Evolutionary conservation across 2,888 invertebrate species (phyloP).

Genomic region (Sminthurinus aureus): DNA sequence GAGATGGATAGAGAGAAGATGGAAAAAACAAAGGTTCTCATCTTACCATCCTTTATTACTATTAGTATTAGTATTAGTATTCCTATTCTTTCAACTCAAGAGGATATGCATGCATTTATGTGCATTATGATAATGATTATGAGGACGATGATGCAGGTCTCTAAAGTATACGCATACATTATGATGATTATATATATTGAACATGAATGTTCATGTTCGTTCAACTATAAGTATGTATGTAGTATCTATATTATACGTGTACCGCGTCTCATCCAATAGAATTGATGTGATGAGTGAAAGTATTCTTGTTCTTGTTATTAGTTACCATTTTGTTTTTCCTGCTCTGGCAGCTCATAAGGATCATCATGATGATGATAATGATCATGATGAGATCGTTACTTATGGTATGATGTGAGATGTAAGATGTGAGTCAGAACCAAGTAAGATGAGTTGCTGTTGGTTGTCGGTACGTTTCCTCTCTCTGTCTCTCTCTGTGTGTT

Average conservation of each 20-base stretch:
- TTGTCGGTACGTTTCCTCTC: background rate
- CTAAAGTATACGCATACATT: background rate
- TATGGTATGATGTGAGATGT: background rate
- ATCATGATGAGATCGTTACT: background rate
- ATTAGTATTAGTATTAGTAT: too few relatives aligned
- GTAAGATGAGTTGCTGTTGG: background rate
- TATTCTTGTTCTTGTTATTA: background rate
- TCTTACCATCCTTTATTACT: too few relatives aligned
- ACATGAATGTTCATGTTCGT: too few relatives aligned
- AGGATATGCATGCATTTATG: too few relatives aligned
- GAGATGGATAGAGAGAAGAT: background rate
- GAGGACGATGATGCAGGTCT: background rate
- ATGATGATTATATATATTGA: background rate
- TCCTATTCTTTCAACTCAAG: too few relatives aligned
- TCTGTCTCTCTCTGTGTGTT: background rate
- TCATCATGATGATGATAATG: background rate
- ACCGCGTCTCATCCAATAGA: background rate
- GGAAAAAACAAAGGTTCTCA: too few relatives aligned
- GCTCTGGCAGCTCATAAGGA: background rate
- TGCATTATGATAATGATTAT: too few relatives aligned
- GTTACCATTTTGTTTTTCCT: background rate
- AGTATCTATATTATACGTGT: background rate
- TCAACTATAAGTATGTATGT: too few relatives aligned
- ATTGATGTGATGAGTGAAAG: constrained; percentile 9
- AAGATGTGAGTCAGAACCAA: background rate